phyloP scores from a whole-genome alignment of 1,140 invertebrate genomes.

The Camponotus vicinus region DNA sequence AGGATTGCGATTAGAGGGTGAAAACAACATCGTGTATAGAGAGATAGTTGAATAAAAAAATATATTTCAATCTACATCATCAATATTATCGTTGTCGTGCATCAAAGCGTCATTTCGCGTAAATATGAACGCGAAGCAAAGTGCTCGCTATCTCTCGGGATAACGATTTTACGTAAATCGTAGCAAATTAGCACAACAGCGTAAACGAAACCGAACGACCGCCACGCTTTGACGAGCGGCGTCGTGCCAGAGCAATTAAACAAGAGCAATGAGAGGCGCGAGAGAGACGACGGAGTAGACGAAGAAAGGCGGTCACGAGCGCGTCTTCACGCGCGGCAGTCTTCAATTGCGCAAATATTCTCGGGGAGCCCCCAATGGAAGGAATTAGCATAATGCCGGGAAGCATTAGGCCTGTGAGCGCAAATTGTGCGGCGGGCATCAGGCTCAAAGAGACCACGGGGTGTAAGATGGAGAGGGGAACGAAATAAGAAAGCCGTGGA shows the following conservation, averaged over 20 bases:
- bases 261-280: slow-evolving; percentile 23
- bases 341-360: slow-evolving; percentile 77
- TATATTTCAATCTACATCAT: neutral
- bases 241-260: slow-evolving; percentile 45
- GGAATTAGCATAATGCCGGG: slow-evolving; percentile 78
- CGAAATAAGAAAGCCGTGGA: slow-evolving; percentile 12
- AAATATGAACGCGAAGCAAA: neutral
- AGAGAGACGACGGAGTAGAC: slow-evolving; percentile 41
- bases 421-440: slow-evolving; percentile 70
- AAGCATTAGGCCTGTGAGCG: slow-evolving; percentile 74
- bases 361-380: slow-evolving; percentile 65
- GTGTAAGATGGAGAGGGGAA: slow-evolving; percentile 1
- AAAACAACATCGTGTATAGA: too few species aligned
- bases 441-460: slow-evolving; percentile 64
- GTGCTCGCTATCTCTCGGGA: neutral
- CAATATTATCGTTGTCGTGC: neutral
- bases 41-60: slow-evolving; percentile 2
- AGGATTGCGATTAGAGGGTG: neutral
- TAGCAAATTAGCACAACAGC: slow-evolving; percentile 24
- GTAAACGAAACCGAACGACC: neutral
- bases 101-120: neutral
- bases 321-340: slow-evolving; percentile 70
- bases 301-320: slow-evolving; percentile 66
- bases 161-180: slow-evolving; percentile 21
- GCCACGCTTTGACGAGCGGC: slow-evolving; percentile 14